A percentile compares a stretch with the other conserved stretches of the same genome.
Conservation (phyloP, 2,797 vertebrate genomes). For the Enteromius viviparus region DNA sequence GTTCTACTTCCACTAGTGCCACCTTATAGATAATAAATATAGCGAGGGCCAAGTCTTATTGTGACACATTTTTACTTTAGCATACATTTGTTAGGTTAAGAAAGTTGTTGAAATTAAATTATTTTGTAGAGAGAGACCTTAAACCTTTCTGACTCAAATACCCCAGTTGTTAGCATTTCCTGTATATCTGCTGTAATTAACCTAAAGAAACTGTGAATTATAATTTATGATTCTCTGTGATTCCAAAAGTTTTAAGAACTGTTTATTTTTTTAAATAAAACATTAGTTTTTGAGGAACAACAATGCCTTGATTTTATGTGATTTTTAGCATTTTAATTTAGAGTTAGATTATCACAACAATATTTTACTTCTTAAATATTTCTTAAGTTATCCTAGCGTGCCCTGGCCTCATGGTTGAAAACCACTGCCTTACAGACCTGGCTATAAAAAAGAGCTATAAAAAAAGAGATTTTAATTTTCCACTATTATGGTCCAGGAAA, state of each 20-base stretch:
- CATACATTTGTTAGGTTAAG: neutral
- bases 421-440: neutral
- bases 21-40: neutral
- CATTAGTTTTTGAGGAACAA: neutral
- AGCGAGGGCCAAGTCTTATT: neutral
- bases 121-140: neutral
- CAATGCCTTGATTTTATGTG: neutral
- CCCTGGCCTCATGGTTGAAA: neutral
- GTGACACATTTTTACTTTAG: neutral
- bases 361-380: neutral
- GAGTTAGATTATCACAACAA: neutral
- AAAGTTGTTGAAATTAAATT: neutral
- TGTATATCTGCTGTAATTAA: neutral
- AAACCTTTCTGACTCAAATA: neutral
- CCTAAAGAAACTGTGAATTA: neutral
- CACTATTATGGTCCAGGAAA: neutral
- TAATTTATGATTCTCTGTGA: neutral
- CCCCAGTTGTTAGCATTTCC: neutral
- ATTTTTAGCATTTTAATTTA: neutral
- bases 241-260: neutral
- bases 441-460: neutral
- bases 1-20: slow-evolving; percentile 9
- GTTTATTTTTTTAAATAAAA: neutral
- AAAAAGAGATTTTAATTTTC: no score
- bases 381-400: neutral